phyloP scores from a whole-genome alignment of 2,888 invertebrate species.

The Eristalinus sepulchralis region DNA sequence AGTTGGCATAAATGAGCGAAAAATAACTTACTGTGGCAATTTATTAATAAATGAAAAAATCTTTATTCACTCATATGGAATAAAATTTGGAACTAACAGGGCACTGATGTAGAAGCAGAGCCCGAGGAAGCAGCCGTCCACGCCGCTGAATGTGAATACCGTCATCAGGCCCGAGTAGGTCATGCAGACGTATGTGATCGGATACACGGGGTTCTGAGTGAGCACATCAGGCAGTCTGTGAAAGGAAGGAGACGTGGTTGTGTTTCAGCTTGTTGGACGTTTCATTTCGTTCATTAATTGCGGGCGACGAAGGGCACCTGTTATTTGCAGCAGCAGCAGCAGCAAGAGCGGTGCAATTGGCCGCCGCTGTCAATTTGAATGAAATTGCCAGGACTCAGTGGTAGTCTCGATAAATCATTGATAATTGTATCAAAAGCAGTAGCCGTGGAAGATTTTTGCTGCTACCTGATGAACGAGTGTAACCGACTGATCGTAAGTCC shows the following conservation, averaged over 20 bases:
- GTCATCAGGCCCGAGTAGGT: conserved; percentile 76
- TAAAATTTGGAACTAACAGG: too few relatives aligned
- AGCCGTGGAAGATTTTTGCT: background rate
- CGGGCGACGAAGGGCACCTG: background rate
- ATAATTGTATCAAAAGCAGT: background rate
- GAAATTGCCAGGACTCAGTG: too few relatives aligned
- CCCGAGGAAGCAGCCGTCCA: conserved; percentile 78
- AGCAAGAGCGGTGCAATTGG: background rate
- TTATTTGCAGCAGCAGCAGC: background rate
- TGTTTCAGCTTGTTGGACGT: too few relatives aligned
- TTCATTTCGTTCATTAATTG: conserved; percentile 3
- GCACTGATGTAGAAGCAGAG: conserved; percentile 77
- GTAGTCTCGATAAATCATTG: background rate
- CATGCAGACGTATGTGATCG: conserved; percentile 75
- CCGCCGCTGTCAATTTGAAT: background rate
- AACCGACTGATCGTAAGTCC: background rate
- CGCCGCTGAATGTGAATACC: conserved; percentile 77
- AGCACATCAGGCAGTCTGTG: conserved; percentile 75
- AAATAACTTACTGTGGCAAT: too few relatives aligned
- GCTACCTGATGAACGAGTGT: background rate
- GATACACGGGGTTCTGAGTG: conserved; percentile 74
- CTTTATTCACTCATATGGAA: too few relatives aligned
- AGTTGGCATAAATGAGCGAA: too few relatives aligned
- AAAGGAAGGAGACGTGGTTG: background rate
- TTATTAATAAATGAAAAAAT: too few relatives aligned